These are phyloP conservation scores for Hylia prasina DNA, from an alignment of 2,113 vertebrate genomes.

Conservation along the genomic window DNA sequence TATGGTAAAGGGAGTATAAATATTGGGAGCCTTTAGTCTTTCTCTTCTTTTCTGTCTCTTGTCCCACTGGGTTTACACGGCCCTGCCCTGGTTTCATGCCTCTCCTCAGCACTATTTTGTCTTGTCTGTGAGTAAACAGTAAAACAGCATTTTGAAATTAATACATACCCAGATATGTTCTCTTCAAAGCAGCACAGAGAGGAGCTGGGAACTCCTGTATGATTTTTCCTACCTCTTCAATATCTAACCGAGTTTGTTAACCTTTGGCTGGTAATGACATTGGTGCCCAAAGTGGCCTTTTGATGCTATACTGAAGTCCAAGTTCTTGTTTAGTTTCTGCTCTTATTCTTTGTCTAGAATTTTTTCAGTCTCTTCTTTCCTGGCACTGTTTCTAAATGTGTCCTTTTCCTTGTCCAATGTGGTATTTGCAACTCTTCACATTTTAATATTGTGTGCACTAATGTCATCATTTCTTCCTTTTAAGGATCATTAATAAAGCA, in stretches of 20 bases:
- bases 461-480: not conserved
- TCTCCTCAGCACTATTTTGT: not conserved
- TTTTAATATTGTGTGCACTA: not conserved
- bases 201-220: not conserved
- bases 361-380: not conserved
- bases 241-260: not conserved
- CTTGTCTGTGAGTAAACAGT: not conserved
- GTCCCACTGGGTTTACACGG: not conserved
- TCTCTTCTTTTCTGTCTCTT: not conserved
- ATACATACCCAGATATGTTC: not conserved
- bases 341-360: not conserved
- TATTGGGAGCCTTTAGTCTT: not conserved
- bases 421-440: not conserved
- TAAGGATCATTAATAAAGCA: constrained; percentile 15
- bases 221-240: not conserved
- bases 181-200: not conserved
- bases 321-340: not conserved
- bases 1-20: not conserved
- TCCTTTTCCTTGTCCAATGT: not conserved
- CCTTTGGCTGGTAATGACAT: not conserved
- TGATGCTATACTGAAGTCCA: not conserved
- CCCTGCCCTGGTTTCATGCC: not conserved
- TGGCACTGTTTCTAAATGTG: not conserved
- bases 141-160: not conserved
- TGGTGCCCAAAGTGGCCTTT: not conserved